Evolutionary conservation across 2,113 vertebrate genomes (phyloP), one percentile per base, ranked within the genome.

Genomic region (Piprites chloris): DNA sequence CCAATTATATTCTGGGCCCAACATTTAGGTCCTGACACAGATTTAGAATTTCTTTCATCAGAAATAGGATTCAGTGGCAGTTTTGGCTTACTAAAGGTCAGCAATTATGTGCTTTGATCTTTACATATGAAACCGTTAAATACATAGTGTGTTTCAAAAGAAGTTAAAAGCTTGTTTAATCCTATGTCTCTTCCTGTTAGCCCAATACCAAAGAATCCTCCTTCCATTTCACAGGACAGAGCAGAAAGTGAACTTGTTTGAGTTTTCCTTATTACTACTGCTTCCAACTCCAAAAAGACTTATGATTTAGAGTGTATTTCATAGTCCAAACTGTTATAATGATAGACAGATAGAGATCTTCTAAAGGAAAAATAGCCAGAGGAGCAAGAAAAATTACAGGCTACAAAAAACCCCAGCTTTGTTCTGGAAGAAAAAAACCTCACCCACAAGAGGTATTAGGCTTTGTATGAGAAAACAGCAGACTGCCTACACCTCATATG

Each of bases 351-450:
- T 49, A 42, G 32, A 65, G 23, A 55, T 37, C 14, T 87, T 91
- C 55, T 85, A 71, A 90, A 79, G 41, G 24, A 78, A 87, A 91
- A 96, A 88, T 55, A 95, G 42, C 59, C 62, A 93, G 75, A 80
- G 35, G 52, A 93, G 22, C 15, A 83, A 71, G 68, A 83, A 91
- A 67, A 88, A 90, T 74, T 93, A 67, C 8, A 77, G 63, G 46
- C 3, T 85, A 9, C 8, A 6, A 42, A 58, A 27, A 88, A 52
- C 67, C 42, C 32, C 33, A 77, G 35, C 71, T 96, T 90, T 94
- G 59, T 81, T 87, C 87, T 83, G 46, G 63, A 74, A 91, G 28
- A 90, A 79, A 77, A 69, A 39, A 63, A 52, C 82, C 71, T 87
- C 85, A 90, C 75, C 72, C 85, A 42, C 5, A 1, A 19, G 73